phyloP scores from a whole-genome alignment of 1,140 invertebrate genomes.

The Lepidostoma basale region DNA sequence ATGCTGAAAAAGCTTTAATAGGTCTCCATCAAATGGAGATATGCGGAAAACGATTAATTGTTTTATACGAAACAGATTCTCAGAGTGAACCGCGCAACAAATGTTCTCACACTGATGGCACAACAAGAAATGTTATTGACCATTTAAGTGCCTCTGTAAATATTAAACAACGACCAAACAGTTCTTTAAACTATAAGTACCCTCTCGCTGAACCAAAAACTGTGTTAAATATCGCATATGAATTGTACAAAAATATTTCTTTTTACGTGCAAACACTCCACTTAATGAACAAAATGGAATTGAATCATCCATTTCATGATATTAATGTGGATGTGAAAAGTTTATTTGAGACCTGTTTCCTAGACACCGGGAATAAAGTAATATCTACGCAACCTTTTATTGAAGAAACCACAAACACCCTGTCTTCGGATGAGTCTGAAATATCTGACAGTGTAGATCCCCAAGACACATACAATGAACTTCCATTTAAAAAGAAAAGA shows the following conservation, averaged over 20 bases:
- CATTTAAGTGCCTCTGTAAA: no score
- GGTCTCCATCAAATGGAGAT: slow-evolving; percentile 67
- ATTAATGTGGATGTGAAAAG: slow-evolving; percentile 56
- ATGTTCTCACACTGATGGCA: slow-evolving; percentile 3
- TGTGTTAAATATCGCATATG: slow-evolving; percentile 79
- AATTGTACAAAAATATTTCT: slow-evolving; percentile 73
- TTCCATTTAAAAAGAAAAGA: no score
- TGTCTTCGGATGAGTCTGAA: slow-evolving; percentile 73
- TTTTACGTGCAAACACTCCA: slow-evolving; percentile 90
- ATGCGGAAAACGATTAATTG: slow-evolving; percentile 60
- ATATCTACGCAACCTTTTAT: background rate
- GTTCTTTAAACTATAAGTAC: slow-evolving; percentile 76
- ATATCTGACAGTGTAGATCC: slow-evolving; percentile 74
- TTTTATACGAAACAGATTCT: slow-evolving; percentile 62
- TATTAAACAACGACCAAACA: no score
- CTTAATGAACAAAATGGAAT: slow-evolving; percentile 95
- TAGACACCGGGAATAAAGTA: slow-evolving; percentile 50
- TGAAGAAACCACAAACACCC: background rate
- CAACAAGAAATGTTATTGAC: slow-evolving; percentile 59
- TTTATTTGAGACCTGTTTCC: slow-evolving; percentile 54
- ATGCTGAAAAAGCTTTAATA: slow-evolving; percentile 59
- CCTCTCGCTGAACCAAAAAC: slow-evolving; percentile 75
- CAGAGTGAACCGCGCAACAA: slow-evolving; percentile 42
- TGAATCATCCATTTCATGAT: slow-evolving; percentile 83
- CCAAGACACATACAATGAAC: no score